Conservation (phyloP, 1,140 invertebrate species). For the Pogonomyrmex californicus region DNA sequence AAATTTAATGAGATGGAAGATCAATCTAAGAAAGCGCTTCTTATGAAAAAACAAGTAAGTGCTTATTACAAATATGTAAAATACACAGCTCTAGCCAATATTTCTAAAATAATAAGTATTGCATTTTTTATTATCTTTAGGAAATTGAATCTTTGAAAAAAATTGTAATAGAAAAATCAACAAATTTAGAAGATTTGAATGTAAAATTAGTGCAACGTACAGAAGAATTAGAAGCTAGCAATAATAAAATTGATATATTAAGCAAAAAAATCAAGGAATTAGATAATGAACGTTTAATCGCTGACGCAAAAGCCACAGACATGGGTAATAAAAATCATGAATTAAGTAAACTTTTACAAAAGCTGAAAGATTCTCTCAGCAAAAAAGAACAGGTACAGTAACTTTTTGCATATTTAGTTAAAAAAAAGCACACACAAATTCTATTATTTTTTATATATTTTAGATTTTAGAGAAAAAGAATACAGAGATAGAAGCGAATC, state of each 20-base stretch:
- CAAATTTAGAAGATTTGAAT: slow-evolving; percentile 66
- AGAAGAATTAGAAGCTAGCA: slow-evolving; percentile 74
- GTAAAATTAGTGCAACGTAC: slow-evolving; percentile 57
- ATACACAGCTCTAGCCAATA: slow-evolving; percentile 31
- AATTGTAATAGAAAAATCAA: slow-evolving; percentile 79
- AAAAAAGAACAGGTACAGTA: slow-evolving; percentile 78
- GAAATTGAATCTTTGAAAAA: slow-evolving; percentile 80
- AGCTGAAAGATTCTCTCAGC: slow-evolving; percentile 76
- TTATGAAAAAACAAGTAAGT: slow-evolving; percentile 74
- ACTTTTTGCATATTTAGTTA: slow-evolving; percentile 14
- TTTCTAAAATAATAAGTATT: slow-evolving; percentile 29
- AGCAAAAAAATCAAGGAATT: slow-evolving; percentile 74
- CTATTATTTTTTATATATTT: slow-evolving; percentile 49
- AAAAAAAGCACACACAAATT: background rate
- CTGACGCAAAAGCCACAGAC: slow-evolving; percentile 68
- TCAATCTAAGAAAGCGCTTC: slow-evolving; percentile 75
- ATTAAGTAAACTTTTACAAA: slow-evolving; percentile 74
- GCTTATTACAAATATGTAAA: slow-evolving; percentile 12
- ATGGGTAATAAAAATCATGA: slow-evolving; percentile 76
- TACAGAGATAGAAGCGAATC: slow-evolving; percentile 74
- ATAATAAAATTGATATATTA: slow-evolving; percentile 73
- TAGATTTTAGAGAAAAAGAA: slow-evolving; percentile 78
- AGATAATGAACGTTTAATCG: slow-evolving; percentile 61
- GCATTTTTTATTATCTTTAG: slow-evolving; percentile 64
- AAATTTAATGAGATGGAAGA: slow-evolving; percentile 75